These are phyloP conservation scores for Astropecten irregularis DNA, from an alignment of 53 echinoderm and acorn worm species.

Conservation along the genomic window DNA sequence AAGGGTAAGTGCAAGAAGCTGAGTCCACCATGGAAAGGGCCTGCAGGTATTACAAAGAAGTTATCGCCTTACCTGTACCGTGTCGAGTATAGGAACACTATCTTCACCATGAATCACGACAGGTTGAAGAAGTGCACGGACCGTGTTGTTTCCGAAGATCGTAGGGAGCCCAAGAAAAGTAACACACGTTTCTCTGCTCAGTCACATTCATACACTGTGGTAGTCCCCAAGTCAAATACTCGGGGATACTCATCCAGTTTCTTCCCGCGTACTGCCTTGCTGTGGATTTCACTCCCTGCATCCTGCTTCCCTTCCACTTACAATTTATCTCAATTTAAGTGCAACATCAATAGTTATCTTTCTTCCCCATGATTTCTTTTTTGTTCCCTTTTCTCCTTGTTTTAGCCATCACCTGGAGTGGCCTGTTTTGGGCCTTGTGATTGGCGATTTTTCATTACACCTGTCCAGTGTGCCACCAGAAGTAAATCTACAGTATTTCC, in stretches of 20 bases:
- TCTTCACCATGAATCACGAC: slow-evolving; percentile 52
- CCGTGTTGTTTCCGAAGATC: neutral
- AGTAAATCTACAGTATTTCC: neutral
- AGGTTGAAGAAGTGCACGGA: slow-evolving; percentile 49
- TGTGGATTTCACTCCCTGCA: too few species aligned
- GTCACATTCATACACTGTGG: too few species aligned
- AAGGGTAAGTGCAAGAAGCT: slow-evolving; percentile 63
- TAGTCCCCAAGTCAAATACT: too few species aligned
- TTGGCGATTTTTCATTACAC: neutral
- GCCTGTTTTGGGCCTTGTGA: too few species aligned
- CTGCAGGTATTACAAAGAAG: slow-evolving; percentile 24
- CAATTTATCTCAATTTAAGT: neutral
- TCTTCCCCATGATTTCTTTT: too few species aligned
- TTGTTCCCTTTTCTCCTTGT: too few species aligned
- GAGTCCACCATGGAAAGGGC: slow-evolving; percentile 49
- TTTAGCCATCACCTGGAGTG: too few species aligned
- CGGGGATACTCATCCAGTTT: too few species aligned
- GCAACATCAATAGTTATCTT: too few species aligned
- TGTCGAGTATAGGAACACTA: slow-evolving; percentile 40
- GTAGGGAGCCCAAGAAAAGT: neutral
- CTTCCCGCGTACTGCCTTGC: too few species aligned
- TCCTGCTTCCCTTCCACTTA: neutral
- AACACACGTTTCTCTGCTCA: too few species aligned
- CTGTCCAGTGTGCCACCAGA: slow-evolving; percentile 23
- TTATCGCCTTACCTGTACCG: slow-evolving; percentile 48